Percentiles rank a stretch among this genome's conserved stretches.
Conservation (phyloP, 2,888 invertebrate genomes). For the Phytoseiulus persimilis region DNA sequence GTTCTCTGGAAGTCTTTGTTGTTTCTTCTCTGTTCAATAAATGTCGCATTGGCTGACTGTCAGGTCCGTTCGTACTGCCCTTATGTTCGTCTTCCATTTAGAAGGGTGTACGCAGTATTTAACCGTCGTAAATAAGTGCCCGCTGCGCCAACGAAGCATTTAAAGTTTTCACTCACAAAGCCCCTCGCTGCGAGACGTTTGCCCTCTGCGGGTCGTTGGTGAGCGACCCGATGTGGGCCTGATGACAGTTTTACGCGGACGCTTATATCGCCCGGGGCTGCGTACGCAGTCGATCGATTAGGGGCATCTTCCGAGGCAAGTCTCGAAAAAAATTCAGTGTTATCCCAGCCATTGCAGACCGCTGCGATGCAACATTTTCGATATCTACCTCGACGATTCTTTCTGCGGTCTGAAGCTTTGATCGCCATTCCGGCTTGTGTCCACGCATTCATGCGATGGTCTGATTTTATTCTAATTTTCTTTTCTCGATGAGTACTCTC, state of each 20-base stretch:
- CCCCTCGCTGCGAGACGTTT: constrained; percentile 5
- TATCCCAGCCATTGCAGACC: not conserved
- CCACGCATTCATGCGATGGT: not conserved
- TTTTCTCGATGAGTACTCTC: not conserved
- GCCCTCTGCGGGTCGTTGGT: not conserved
- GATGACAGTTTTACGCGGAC: not conserved
- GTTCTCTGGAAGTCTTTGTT: not conserved
- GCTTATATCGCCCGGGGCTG: not conserved
- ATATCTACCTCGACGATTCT: not conserved
- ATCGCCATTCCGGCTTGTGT: not conserved
- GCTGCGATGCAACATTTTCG: not conserved
- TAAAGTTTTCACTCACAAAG: not conserved
- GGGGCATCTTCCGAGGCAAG: not conserved
- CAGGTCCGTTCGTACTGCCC: not conserved
- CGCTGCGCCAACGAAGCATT: not conserved
- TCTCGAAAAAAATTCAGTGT: not conserved
- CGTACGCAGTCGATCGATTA: not conserved
- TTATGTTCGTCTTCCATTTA: not conserved
- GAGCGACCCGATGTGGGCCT: not conserved
- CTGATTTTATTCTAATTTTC: not conserved
- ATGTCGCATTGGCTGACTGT: not conserved
- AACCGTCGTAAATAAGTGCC: not conserved
- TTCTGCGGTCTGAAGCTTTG: not conserved
- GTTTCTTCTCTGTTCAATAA: not conserved
- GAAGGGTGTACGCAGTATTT: not conserved